Percentiles rank a stretch among this genome's conserved stretches.
These are phyloP conservation scores for Hirtodrosophila trivittata DNA, from an alignment of 2,888 invertebrate genomes.

Conservation along the genomic window DNA sequence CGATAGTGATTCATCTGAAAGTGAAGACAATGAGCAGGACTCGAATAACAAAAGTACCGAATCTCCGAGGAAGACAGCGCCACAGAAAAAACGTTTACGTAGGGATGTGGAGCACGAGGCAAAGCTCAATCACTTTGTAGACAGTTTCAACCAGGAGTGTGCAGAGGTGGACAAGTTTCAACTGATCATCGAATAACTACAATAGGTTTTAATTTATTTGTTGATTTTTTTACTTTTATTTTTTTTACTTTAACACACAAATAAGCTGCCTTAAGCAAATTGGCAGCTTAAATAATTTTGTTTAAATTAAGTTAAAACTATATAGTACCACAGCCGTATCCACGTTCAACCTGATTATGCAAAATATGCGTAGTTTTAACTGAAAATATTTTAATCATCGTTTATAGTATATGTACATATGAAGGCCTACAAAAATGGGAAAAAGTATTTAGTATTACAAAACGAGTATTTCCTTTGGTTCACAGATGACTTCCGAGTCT, in stretches of 20 bases:
- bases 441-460: no score
- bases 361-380: no score
- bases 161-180: conserved; percentile 80
- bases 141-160: conserved; percentile 81
- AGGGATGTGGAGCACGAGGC: conserved; percentile 51
- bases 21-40: conserved; percentile 52
- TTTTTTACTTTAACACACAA: background rate
- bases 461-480: no score
- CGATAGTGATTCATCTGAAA: conserved; percentile 74
- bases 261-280: no score
- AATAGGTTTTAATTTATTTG: background rate
- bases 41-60: conserved; percentile 32
- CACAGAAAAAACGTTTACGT: conserved; percentile 47
- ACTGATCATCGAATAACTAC: conserved; percentile 73
- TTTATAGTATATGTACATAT: background rate
- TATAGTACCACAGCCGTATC: no score
- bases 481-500: no score
- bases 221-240: background rate
- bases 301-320: no score
- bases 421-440: no score
- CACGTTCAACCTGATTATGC: no score
- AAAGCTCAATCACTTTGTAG: conserved; percentile 70
- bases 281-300: no score
- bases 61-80: conserved; percentile 54
- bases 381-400: background rate